A percentile compares a stretch with the other conserved stretches of the same genome.
phyloP scores from a whole-genome alignment of 2,113 vertebrate species.

The Myocastor coypus region DNA sequence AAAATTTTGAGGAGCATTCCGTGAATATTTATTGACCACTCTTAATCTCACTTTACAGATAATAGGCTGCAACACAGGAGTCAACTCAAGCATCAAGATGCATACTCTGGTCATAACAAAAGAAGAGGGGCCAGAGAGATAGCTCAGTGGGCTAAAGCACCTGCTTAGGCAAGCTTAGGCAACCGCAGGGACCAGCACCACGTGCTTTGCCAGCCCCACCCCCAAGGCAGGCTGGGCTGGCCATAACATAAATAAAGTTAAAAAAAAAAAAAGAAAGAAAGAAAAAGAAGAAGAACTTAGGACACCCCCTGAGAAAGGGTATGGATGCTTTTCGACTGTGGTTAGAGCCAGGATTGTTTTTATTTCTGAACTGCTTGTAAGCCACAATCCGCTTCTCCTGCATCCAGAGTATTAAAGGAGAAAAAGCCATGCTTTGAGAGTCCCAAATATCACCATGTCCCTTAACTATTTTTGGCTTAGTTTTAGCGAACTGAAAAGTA shows the following conservation, averaged over 20 bases:
- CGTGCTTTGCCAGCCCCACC: too few species aligned
- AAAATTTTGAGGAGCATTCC: background rate
- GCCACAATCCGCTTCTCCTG: background rate
- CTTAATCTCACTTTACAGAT: background rate
- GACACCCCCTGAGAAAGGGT: background rate
- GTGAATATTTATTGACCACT: background rate
- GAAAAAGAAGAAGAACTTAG: too few species aligned
- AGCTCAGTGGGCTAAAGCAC: too few species aligned
- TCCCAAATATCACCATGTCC: background rate
- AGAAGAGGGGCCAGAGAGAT: background rate
- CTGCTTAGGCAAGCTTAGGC: too few species aligned
- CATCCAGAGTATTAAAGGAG: background rate
- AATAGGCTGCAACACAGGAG: background rate
- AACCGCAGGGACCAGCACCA: too few species aligned
- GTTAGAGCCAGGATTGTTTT: background rate
- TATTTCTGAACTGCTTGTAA: conserved; percentile 18
- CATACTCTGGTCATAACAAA: background rate
- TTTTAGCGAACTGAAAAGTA: conserved; percentile 20
- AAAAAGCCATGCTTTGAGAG: background rate
- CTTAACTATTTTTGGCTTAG: background rate
- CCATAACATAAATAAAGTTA: too few species aligned
- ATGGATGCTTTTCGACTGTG: background rate
- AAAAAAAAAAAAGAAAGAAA: too few species aligned
- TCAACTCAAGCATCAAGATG: background rate
- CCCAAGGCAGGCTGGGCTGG: too few species aligned